These are phyloP conservation scores for Gila orcuttii DNA, from an alignment of 2,113 vertebrate genomes.

Conservation along the genomic window DNA sequence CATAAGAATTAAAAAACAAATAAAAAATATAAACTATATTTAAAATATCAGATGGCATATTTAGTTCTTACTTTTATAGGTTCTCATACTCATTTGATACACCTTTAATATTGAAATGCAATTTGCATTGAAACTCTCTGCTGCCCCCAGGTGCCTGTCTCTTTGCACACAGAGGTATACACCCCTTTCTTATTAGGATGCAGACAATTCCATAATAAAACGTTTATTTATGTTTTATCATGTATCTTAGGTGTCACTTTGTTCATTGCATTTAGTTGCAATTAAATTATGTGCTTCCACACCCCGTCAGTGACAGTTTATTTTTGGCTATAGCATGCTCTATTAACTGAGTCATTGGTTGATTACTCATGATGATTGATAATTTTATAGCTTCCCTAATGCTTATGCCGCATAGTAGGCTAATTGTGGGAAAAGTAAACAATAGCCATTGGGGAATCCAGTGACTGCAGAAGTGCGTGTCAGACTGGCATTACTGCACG, in stretches of 20 bases:
- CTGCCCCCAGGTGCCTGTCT: slow-evolving; percentile 43
- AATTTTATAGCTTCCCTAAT: neutral
- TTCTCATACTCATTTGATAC: neutral
- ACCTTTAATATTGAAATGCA: too few species aligned
- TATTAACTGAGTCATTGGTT: neutral
- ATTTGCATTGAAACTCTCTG: slow-evolving; percentile 36
- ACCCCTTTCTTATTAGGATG: neutral
- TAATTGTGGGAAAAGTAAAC: neutral
- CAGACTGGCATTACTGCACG: neutral
- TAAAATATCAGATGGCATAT: too few species aligned
- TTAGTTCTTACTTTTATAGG: too few species aligned
- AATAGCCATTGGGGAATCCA: neutral
- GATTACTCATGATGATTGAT: neutral
- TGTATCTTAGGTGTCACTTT: neutral
- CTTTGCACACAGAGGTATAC: neutral
- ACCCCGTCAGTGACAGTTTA: neutral
- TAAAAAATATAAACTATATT: too few species aligned
- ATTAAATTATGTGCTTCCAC: neutral
- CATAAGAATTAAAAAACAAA: too few species aligned
- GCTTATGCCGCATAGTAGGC: neutral
- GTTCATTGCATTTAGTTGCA: neutral
- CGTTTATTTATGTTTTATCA: neutral
- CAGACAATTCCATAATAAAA: neutral
- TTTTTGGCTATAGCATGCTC: neutral
- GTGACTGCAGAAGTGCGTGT: slow-evolving; percentile 15